These are phyloP conservation scores for Homarus americanus DNA, from an alignment of 1,140 invertebrate species.

Conservation along the genomic window DNA sequence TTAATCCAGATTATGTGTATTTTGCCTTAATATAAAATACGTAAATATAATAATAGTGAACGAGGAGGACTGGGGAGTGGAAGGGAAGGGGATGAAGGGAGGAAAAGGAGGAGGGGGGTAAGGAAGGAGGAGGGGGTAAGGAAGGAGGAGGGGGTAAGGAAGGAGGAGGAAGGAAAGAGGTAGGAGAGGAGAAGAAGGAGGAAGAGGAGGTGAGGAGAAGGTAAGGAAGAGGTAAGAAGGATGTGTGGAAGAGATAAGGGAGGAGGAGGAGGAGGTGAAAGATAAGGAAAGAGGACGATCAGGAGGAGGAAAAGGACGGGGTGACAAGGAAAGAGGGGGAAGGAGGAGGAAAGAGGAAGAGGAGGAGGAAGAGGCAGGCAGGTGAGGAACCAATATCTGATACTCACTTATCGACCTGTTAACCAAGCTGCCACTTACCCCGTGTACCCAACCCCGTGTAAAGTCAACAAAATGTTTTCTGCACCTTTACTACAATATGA, in stretches of 20 bases:
- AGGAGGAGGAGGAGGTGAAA: too few relatives aligned
- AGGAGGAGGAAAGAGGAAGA: background rate
- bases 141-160: background rate
- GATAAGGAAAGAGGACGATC: background rate
- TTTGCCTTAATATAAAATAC: background rate
- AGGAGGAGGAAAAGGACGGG: too few relatives aligned
- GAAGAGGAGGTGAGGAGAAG: background rate
- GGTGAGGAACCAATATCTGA: background rate
- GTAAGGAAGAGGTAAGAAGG: background rate
- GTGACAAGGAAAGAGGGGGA: background rate
- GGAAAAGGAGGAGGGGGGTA: background rate
- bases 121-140: background rate
- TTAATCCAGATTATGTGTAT: too few relatives aligned
- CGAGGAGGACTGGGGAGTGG: background rate
- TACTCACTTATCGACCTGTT: too few relatives aligned
- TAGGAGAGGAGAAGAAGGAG: background rate
- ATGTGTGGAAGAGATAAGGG: background rate
- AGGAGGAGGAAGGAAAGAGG: background rate
- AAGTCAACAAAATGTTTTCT: too few relatives aligned
- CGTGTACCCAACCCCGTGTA: too few relatives aligned
- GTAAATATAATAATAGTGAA: background rate
- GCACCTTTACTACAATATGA: too few relatives aligned
- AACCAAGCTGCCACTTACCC: too few relatives aligned
- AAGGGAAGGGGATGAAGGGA: background rate
- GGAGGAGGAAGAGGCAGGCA: background rate